A percentile compares a stretch with the other conserved stretches of the same genome.
These are phyloP conservation scores for Heterodera filipjevi DNA, from an alignment of 2,888 invertebrate species.

Conservation along the genomic window DNA sequence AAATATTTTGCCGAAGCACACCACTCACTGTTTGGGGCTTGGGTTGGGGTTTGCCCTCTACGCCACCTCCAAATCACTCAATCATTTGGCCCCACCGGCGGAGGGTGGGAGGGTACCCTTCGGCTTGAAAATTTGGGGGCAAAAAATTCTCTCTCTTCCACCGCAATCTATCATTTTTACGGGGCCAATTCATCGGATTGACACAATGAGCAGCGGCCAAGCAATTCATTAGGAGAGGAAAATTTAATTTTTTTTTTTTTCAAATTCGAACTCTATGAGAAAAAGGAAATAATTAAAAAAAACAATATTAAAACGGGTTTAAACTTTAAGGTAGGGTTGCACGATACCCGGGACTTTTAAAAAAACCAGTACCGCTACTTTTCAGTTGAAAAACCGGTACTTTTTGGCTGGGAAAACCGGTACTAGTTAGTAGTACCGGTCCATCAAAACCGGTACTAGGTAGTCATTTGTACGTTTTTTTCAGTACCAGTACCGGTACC, in stretches of 20 bases:
- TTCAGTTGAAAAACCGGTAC: no score
- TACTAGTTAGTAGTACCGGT: no score
- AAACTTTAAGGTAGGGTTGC: no score
- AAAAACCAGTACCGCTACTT: no score
- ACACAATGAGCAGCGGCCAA: not conserved
- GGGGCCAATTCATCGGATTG: not conserved
- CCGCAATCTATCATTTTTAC: slow-evolving; percentile 8
- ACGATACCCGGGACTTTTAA: no score
- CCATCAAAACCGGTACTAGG: no score
- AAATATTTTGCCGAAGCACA: slow-evolving; percentile 1
- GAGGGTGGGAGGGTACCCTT: not conserved
- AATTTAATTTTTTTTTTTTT: not conserved
- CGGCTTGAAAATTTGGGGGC: not conserved
- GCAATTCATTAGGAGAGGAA: not conserved
- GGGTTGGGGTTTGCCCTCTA: not conserved
- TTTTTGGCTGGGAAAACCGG: no score
- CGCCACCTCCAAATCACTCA: slow-evolving; percentile 1
- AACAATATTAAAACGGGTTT: no score
- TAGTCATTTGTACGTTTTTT: no score
- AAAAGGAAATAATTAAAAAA: no score
- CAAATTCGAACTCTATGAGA: not conserved
- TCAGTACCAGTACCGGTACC: no score
- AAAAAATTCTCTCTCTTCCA: not conserved
- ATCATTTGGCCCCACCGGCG: slow-evolving; percentile 2
- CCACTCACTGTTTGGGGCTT: not conserved